phyloP scores from a whole-genome alignment of 2,888 invertebrate species.

The Hypsopygia costalis region DNA sequence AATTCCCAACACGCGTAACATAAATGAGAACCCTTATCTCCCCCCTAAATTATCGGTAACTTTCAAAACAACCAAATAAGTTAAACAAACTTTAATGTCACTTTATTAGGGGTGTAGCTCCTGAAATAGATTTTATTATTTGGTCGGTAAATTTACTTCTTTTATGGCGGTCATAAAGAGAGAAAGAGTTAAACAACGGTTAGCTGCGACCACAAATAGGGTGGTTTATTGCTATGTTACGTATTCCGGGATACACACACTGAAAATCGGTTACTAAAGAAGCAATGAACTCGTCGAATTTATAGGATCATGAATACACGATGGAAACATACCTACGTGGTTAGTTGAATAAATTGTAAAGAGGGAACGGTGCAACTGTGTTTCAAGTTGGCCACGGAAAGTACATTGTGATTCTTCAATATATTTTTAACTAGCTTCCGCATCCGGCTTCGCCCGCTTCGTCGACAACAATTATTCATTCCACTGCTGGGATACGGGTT shows the following conservation, averaged over 20 bases:
- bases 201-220: slow-evolving; percentile 59
- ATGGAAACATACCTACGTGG: neutral
- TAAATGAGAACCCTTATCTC: no score
- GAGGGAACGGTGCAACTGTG: neutral
- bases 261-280: neutral
- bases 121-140: slow-evolving; percentile 53
- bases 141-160: slow-evolving; percentile 51
- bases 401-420: no score
- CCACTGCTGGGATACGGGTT: no score
- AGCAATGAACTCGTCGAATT: neutral
- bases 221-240: slow-evolving; percentile 35
- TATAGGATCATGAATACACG: neutral
- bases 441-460: no score
- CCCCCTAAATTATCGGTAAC: slow-evolving; percentile 5
- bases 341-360: neutral
- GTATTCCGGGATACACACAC: slow-evolving; percentile 16
- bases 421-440: no score
- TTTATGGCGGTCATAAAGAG: slow-evolving; percentile 58
- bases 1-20: no score
- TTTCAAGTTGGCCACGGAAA: no score
- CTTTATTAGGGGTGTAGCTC: slow-evolving; percentile 11
- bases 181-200: slow-evolving; percentile 63
- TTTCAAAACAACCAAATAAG: slow-evolving; percentile 11
- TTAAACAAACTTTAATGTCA: slow-evolving; percentile 9
- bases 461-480: no score